These are phyloP conservation scores for Ceuthmochares aereus DNA, from an alignment of 2,113 vertebrate species.

Conservation along the genomic window DNA sequence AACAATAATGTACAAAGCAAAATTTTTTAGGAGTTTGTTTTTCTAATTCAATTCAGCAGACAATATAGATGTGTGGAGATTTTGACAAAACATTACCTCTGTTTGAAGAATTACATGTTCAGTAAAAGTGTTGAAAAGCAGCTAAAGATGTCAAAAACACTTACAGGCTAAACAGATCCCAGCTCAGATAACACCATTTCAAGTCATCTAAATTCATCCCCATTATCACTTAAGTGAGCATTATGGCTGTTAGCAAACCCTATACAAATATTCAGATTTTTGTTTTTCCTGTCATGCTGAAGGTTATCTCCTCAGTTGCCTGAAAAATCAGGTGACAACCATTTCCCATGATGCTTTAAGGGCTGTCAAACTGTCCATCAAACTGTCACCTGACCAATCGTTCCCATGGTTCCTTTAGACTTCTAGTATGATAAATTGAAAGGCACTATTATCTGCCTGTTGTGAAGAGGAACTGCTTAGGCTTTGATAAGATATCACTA, in stretches of 20 bases:
- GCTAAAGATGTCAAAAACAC: slow-evolving; percentile 51
- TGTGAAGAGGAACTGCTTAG: slow-evolving; percentile 91
- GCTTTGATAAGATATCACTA: slow-evolving; percentile 99
- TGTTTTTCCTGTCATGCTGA: slow-evolving; percentile 92
- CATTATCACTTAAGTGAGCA: slow-evolving; percentile 71
- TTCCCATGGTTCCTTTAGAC: slow-evolving; percentile 91
- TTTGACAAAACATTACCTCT: neutral
- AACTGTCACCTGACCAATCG: slow-evolving; percentile 91
- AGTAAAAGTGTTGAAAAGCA: slow-evolving; percentile 28
- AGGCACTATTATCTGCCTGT: slow-evolving; percentile 88
- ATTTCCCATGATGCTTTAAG: slow-evolving; percentile 96
- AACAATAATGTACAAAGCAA: neutral
- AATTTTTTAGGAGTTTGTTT: neutral
- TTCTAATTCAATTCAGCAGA: neutral
- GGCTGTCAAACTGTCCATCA: slow-evolving; percentile 97
- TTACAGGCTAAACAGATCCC: slow-evolving; percentile 54
- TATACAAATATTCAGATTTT: slow-evolving; percentile 85
- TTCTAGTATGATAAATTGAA: slow-evolving; percentile 88
- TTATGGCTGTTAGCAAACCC: slow-evolving; percentile 68
- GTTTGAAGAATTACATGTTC: slow-evolving; percentile 22
- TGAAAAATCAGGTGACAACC: slow-evolving; percentile 96
- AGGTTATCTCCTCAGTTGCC: slow-evolving; percentile 95
- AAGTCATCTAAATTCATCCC: slow-evolving; percentile 69
- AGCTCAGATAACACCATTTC: slow-evolving; percentile 62
- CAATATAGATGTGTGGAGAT: neutral